Percentiles rank a stretch among this genome's conserved stretches.
Evolutionary conservation across 1,140 invertebrate genomes (phyloP).

Genomic region (Drosophila fuyamai): DNA sequence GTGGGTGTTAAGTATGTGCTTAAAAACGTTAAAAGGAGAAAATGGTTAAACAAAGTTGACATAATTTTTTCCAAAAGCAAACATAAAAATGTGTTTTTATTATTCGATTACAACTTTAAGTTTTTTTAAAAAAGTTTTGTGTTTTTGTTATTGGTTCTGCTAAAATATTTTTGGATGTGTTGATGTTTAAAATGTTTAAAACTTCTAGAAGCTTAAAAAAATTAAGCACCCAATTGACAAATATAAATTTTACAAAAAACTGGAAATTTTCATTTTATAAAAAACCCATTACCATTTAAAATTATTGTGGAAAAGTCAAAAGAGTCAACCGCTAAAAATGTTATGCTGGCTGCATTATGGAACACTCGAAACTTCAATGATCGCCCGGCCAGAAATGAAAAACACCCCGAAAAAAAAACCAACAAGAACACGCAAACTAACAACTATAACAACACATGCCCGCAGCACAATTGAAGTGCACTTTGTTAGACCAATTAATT

Average conservation of each 20-base stretch:
- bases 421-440: constrained; percentile 43
- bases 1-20: constrained; percentile 39
- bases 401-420: constrained; percentile 23
- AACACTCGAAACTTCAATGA: constrained; percentile 59
- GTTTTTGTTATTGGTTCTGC: not conserved
- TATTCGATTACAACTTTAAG: no score
- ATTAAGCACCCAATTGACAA: no score
- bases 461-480: constrained; percentile 73
- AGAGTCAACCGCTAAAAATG: constrained; percentile 25
- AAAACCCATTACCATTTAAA: constrained; percentile 38
- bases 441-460: constrained; percentile 52
- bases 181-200: no score
- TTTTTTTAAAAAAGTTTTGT: not conserved
- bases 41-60: not conserved
- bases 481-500: constrained; percentile 83
- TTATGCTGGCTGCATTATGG: constrained; percentile 32
- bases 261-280: not conserved
- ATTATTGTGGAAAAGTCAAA: constrained; percentile 44
- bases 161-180: no score
- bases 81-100: no score
- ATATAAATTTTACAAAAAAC: not conserved
- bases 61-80: not conserved
- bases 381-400: constrained; percentile 23
- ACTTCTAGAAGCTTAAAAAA: not conserved
- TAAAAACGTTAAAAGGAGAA: not conserved